Evolutionary conservation across 2,888 invertebrate genomes (phyloP).

Genomic region (Cataglyphis altisquamis): DNA sequence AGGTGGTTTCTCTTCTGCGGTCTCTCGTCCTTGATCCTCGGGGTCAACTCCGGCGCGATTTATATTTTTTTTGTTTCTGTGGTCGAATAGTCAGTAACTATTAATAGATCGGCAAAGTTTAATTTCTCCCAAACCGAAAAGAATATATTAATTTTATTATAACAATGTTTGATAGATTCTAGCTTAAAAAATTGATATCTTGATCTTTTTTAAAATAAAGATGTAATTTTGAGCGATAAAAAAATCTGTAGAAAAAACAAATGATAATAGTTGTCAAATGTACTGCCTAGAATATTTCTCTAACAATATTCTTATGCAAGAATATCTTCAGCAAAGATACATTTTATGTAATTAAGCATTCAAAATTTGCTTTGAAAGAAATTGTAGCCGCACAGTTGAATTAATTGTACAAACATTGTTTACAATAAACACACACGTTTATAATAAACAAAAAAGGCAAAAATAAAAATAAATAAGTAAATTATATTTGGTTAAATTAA

Average conservation of each 20-base stretch:
- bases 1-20: constrained; percentile 39
- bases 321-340: not conserved
- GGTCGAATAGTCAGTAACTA: not conserved
- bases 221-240: not conserved
- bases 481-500: constrained; percentile 20
- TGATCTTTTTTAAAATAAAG: not conserved
- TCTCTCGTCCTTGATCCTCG: constrained; percentile 43
- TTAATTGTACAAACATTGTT: not conserved
- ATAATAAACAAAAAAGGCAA: not conserved
- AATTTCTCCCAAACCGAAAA: not conserved
- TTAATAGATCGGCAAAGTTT: not conserved
- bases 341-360: not conserved
- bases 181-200: not conserved
- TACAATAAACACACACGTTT: not conserved
- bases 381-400: not conserved
- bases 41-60: constrained; percentile 5
- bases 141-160: not conserved
- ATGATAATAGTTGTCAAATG: not conserved
- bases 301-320: not conserved
- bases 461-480: not conserved
- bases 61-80: constrained; percentile 17
- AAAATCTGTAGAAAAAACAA: not conserved
- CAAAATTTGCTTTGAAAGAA: not conserved
- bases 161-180: not conserved
- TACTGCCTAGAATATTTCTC: not conserved